Percentiles rank a stretch among this genome's conserved stretches.
These are phyloP conservation scores for Urocyon cinereoargenteus DNA, from an alignment of 2,797 vertebrate species.

Conservation along the genomic window DNA sequence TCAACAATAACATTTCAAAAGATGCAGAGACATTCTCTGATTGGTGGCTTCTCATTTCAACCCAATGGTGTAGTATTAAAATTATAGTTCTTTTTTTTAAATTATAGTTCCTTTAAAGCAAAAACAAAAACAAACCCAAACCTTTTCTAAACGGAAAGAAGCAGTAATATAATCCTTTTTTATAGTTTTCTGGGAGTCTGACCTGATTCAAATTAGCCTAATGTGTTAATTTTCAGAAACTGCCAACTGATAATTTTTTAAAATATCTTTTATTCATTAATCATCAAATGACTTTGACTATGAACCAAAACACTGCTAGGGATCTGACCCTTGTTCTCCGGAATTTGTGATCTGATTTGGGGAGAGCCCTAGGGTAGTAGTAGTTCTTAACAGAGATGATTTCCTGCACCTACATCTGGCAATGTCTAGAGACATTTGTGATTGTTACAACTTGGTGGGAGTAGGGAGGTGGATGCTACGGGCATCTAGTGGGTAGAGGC, in stretches of 20 bases:
- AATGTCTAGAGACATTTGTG: neutral
- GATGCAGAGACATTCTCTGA: neutral
- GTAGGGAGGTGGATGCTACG: neutral
- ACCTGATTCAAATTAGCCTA: neutral
- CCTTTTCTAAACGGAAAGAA: neutral
- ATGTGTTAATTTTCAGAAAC: conserved; percentile 62
- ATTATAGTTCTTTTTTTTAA: neutral
- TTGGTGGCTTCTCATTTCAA: neutral
- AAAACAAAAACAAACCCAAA: neutral
- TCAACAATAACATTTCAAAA: conserved; percentile 23
- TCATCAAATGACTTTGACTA: neutral
- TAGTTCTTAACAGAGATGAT: neutral
- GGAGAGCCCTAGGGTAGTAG: neutral
- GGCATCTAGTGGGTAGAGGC: neutral
- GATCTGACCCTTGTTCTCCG: neutral
- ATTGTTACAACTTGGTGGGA: neutral
- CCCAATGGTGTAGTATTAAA: neutral
- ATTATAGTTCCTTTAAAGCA: neutral
- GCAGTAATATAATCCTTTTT: neutral
- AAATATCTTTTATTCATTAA: conserved; percentile 48
- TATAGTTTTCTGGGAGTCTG: neutral
- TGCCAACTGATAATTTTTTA: neutral
- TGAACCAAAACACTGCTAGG: neutral
- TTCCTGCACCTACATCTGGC: neutral
- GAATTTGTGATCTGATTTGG: neutral